Percentiles rank a stretch among this genome's conserved stretches.
Evolutionary conservation across 2,888 invertebrate genomes (phyloP).

Genomic region (Notocelia uddmanniana): DNA sequence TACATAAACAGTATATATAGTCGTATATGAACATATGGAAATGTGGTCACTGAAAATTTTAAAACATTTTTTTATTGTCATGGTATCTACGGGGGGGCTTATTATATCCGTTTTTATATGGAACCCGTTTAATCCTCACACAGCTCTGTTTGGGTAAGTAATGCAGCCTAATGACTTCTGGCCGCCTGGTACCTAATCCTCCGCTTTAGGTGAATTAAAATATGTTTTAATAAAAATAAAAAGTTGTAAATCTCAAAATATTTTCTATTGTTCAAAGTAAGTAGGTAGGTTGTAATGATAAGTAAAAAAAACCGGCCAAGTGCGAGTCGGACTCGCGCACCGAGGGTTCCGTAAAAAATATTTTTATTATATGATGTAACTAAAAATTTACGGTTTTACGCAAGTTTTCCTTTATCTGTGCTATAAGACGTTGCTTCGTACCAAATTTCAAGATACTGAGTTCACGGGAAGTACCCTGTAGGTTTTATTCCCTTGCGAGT

Average conservation of each 20-base stretch:
- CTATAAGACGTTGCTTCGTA: no score
- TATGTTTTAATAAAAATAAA: conserved; percentile 7
- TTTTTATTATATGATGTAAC: no score
- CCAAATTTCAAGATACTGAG: no score
- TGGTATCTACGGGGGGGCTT: conserved; percentile 9
- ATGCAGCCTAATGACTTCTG: conserved; percentile 22
- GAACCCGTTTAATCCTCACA: conserved; percentile 10
- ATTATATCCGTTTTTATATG: conserved; percentile 1
- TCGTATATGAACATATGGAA: background rate
- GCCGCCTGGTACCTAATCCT: conserved; percentile 21
- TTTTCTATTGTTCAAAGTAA: no score
- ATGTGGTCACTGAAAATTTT: background rate
- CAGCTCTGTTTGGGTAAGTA: conserved; percentile 24
- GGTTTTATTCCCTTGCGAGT: no score
- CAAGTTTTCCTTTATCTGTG: no score
- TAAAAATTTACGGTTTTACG: no score
- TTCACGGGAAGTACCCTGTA: no score
- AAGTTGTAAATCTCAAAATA: background rate
- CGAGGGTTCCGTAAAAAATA: no score
- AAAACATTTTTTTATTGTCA: conserved; percentile 12
- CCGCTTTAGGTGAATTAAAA: conserved; percentile 8
- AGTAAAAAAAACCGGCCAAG: no score
- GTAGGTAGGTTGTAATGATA: no score
- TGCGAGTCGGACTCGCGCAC: no score
- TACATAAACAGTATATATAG: background rate